Conservation (phyloP, 1,140 invertebrate genomes). For the Pemphigus obesinymphae region DNA sequence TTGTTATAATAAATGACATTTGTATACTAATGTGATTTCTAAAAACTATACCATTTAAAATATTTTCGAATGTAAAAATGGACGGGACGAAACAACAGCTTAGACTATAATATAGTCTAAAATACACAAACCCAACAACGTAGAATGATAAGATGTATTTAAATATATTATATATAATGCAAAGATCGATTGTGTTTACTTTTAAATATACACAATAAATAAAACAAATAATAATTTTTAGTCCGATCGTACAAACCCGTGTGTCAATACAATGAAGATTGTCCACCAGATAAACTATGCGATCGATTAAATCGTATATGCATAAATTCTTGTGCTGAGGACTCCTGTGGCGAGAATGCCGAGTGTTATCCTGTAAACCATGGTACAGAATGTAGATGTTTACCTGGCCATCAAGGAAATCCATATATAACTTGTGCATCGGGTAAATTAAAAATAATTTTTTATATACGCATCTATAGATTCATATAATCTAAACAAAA, state of each 20-base stretch:
- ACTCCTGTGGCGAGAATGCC: slow-evolving; percentile 78
- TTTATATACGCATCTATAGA: not conserved
- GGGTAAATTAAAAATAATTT: slow-evolving; percentile 51
- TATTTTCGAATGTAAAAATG: too few species aligned
- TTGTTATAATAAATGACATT: too few species aligned
- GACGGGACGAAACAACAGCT: too few species aligned
- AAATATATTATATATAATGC: too few species aligned
- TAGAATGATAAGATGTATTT: too few species aligned
- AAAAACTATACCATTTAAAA: too few species aligned
- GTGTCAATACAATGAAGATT: slow-evolving; percentile 86
- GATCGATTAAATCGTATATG: slow-evolving; percentile 76
- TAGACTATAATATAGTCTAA: too few species aligned
- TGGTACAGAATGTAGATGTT: slow-evolving; percentile 71
- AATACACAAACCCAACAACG: too few species aligned
- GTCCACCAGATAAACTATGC: slow-evolving; percentile 72
- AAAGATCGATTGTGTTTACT: too few species aligned
- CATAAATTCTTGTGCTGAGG: slow-evolving; percentile 75
- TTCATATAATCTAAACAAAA: not conserved
- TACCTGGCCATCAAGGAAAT: slow-evolving; percentile 70
- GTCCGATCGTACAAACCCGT: slow-evolving; percentile 59
- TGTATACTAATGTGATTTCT: too few species aligned
- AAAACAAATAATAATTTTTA: slow-evolving; percentile 15
- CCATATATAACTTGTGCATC: slow-evolving; percentile 67
- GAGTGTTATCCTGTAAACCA: slow-evolving; percentile 73
- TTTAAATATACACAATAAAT: too few species aligned